phyloP scores from a whole-genome alignment of 2,888 invertebrate genomes.

The Papilio elwesi region DNA sequence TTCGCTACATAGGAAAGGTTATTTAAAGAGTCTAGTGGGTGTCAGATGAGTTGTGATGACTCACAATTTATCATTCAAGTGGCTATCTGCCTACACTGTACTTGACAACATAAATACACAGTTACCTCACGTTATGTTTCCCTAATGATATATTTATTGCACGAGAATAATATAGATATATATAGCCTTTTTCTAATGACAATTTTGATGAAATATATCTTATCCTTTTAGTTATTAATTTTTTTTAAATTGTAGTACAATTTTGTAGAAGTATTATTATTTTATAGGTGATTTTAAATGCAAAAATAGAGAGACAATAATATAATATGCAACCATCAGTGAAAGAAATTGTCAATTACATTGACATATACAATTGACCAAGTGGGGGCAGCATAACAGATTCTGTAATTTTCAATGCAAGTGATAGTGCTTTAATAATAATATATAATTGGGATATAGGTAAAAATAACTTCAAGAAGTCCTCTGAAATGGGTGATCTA shows the following conservation, averaged over 20 bases:
- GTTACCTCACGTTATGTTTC: background rate
- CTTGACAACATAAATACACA: constrained; percentile 4
- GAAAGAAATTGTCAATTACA: background rate
- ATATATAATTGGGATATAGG: too few species aligned
- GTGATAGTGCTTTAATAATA: too few species aligned
- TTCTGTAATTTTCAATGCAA: background rate
- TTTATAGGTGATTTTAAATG: too few species aligned
- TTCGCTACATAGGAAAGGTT: background rate
- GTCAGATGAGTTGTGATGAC: constrained; percentile 15
- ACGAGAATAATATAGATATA: too few species aligned
- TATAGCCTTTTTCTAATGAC: too few species aligned
- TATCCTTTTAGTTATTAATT: too few species aligned
- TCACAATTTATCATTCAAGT: constrained; percentile 32
- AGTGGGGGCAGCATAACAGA: background rate
- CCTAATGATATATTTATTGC: background rate
- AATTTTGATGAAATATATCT: too few species aligned
- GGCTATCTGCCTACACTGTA: constrained; percentile 21
- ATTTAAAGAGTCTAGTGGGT: constrained; percentile 20
- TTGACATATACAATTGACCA: background rate
- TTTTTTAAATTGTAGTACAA: too few species aligned
- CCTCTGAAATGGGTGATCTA: too few species aligned
- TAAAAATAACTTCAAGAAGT: too few species aligned
- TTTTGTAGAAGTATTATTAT: too few species aligned
- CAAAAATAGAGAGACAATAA: too few species aligned
- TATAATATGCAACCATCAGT: background rate